Base-by-base conservation (phyloP, 2,113 vertebrate genomes). In the Tychaedon coryphoeus region DNA sequence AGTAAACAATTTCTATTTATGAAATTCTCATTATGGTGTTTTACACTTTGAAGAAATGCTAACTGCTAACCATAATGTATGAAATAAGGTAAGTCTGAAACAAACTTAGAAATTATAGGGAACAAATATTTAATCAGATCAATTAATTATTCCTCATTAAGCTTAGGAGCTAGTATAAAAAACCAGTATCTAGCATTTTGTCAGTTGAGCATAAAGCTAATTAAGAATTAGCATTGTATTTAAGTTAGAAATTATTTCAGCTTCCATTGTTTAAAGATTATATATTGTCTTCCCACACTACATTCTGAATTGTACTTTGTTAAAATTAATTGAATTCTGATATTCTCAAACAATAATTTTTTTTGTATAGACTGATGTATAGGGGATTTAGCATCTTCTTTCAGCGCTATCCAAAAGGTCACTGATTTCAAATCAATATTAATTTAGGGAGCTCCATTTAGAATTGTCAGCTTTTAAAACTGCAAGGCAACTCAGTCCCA, bases 201-300 rank as follows among this genome's bases (percentile, higher is more conserved):
- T 80, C 61, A 87, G 48, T 31, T 84, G 23, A 93, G 58, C 28
- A 73, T 75, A 87, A 82, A 71, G 9, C 48, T 92, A 86, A 90
- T 94, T 92, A 86, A 51, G 36, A 74, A 88, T 91, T 92, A 80
- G 3, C 19, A 43, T 69, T 69, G 25, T 72, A 50, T 90, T 90
- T 78, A 84, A 94, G 61, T 66, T 60, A 43, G 34, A 93, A 92
- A 86, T 71, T 73, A 65, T 40, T 4, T 2, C 38, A 61, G 10
- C 24, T 84, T 67, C 24, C 10, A 24, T 33, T 91, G 31, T 16
- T 36, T 78, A 60, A 11, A 86, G 34, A 60, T 60, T 67, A 42
- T 2, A 2, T 56, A 6, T 31, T 75, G 25, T 70, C 42, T 60
- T 3, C 1, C 22, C 8, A 42, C 0, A 0, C 5, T 67, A 8